These are phyloP conservation scores for Petrocephalus schoutedeni DNA, from an alignment of 2,797 vertebrate genomes.

Conservation along the genomic window DNA sequence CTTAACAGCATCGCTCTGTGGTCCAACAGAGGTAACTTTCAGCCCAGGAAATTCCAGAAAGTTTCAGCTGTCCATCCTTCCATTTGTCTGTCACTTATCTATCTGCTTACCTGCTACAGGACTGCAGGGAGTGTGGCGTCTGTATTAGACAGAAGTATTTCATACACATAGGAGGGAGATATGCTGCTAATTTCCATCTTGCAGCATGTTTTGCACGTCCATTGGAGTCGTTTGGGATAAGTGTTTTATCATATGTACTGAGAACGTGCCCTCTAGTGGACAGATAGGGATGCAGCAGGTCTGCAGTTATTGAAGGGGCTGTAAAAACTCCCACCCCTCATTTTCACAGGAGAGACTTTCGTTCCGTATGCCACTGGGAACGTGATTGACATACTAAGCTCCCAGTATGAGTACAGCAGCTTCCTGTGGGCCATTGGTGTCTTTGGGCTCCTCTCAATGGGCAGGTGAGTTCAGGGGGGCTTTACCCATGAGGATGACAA, in stretches of 20 bases:
- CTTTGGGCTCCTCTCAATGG: constrained; percentile 64
- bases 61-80: background rate
- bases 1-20: too few relatives aligned
- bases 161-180: background rate
- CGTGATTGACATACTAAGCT: constrained; percentile 66
- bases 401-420: constrained; percentile 41
- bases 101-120: background rate
- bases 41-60: background rate
- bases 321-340: background rate
- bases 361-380: constrained; percentile 73
- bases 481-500: background rate
- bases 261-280: background rate
- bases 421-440: constrained; percentile 53
- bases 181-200: background rate
- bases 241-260: background rate
- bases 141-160: background rate
- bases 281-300: background rate
- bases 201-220: background rate
- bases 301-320: background rate
- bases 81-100: background rate
- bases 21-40: background rate
- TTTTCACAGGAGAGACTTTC: constrained; percentile 65
- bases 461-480: constrained; percentile 59
- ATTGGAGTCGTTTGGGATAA: background rate
- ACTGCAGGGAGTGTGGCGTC: background rate